Conservation (phyloP, 2,797 vertebrate genomes). For the Channa striata region DNA sequence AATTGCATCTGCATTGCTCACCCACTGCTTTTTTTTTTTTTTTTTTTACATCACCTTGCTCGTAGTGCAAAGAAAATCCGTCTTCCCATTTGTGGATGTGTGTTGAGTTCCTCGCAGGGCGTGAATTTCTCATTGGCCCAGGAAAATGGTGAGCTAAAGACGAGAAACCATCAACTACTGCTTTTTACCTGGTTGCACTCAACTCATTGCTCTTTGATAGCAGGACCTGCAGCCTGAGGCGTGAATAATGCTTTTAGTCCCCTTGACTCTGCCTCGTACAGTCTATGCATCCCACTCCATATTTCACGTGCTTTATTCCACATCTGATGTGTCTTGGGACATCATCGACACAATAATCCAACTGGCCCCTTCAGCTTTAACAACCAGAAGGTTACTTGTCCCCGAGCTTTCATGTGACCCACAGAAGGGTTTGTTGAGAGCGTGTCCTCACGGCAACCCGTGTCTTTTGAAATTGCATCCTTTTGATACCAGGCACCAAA, state of each 20-base stretch:
- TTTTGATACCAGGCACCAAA: too few species aligned
- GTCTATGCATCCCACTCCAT: constrained; percentile 19
- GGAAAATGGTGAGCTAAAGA: constrained; percentile 45
- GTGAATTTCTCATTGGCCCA: constrained; percentile 58
- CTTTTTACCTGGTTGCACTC: constrained; percentile 73
- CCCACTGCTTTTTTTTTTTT: constrained; percentile 44
- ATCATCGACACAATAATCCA: neutral
- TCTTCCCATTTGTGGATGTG: constrained; percentile 73
- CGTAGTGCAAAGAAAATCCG: constrained; percentile 62
- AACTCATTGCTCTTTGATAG: constrained; percentile 67
- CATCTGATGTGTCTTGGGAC: constrained; percentile 39
- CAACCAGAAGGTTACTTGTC: too few species aligned
- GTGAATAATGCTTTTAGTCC: constrained; percentile 65
- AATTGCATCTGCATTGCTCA: constrained; percentile 58
- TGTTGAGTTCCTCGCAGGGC: constrained; percentile 65
- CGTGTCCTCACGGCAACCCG: too few species aligned
- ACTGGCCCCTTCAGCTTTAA: too few species aligned
- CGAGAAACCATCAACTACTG: constrained; percentile 56
- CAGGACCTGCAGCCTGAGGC: constrained; percentile 58
- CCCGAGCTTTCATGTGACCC: too few species aligned
- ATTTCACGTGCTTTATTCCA: constrained; percentile 54
- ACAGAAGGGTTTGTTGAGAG: too few species aligned
- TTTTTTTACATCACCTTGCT: constrained; percentile 68
- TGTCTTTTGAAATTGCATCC: too few species aligned
- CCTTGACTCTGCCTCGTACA: constrained; percentile 59